Evolutionary conservation across 2,888 invertebrate genomes (phyloP).

Genomic region (Sinotaia quadrata): DNA sequence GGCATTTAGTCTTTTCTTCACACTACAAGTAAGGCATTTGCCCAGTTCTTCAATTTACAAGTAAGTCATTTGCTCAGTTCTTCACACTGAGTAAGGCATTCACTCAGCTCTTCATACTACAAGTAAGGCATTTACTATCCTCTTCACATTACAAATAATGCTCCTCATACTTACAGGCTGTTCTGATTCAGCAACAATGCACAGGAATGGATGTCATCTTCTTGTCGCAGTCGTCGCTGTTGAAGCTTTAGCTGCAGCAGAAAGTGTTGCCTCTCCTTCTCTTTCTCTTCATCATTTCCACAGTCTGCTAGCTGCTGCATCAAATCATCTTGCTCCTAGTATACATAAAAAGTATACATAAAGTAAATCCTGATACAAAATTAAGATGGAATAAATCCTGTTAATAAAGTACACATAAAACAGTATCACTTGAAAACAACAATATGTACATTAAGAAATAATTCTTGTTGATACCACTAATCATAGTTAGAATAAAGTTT

Average conservation of each 20-base stretch:
- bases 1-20: too few species aligned
- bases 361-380: too few species aligned
- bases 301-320: slow-evolving; percentile 47
- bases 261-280: slow-evolving; percentile 51
- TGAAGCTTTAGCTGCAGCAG: slow-evolving; percentile 54
- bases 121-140: too few species aligned
- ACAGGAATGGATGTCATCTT: slow-evolving; percentile 60
- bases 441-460: too few species aligned
- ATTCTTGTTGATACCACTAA: too few species aligned
- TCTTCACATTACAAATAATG: too few species aligned
- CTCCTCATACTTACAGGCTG: slow-evolving; percentile 2
- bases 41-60: too few species aligned
- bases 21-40: too few species aligned
- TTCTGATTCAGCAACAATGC: slow-evolving; percentile 51
- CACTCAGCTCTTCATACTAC: too few species aligned
- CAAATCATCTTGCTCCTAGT: slow-evolving; percentile 60
- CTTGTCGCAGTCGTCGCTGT: slow-evolving; percentile 53
- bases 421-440: neutral
- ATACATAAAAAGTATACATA: neutral
- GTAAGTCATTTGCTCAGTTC: too few species aligned
- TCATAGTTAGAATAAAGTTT: too few species aligned
- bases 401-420: neutral
- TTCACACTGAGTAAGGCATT: too few species aligned
- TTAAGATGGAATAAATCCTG: neutral
- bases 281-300: slow-evolving; percentile 44